Evolutionary conservation across 2,113 vertebrate genomes (phyloP), one percentile per base, ranked within the genome.

Genomic region (Clupea harengus): DNA sequence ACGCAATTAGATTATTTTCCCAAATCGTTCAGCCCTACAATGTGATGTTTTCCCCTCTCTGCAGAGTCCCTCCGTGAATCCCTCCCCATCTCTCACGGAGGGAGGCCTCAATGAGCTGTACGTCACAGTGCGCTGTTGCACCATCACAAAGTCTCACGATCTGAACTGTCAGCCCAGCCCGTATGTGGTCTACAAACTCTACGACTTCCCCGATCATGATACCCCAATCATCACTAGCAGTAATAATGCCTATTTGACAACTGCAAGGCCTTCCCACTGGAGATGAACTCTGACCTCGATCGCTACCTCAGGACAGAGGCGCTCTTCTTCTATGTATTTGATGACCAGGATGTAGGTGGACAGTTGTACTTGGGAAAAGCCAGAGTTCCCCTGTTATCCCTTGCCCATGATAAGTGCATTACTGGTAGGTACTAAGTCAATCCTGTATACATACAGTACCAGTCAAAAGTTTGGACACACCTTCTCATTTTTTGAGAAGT

Each of bases 161-260:
- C 89, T 89, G 32, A 84, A 90, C 49, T 49, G 75, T 17, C 94
- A 92, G 86, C 97, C 96, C 11, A 96, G 93, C 89, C 92, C 98
- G 54, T 99, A 97, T 0, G 95, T 97, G 57, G 93, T 98, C 90
- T 99, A 97, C 94, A 97, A 95, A 93, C 96, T 99, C 91, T 97
- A 94, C 81, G 86, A 95, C 91, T 97, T 97, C 89, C 91, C 94
- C 15, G 96, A 98, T 92, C 93, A 97, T 80, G 95, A 97, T 75
- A 97, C 97, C 17, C n/a, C 92, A 85, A 95, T 96, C 87, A 87
- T 94, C 60, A 89, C 93, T 3, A 94, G 93, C 91, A 94, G 91
- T 91, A 92, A 86, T 75, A 85, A 95, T 32, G 97, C 97, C 0
- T 89, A 93, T 54, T 97, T 91, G 89, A 95, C 13, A 95, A 98